Evolutionary conservation across 2,113 vertebrate genomes (phyloP).

Genomic region (Rhinopithecus roxellana): DNA sequence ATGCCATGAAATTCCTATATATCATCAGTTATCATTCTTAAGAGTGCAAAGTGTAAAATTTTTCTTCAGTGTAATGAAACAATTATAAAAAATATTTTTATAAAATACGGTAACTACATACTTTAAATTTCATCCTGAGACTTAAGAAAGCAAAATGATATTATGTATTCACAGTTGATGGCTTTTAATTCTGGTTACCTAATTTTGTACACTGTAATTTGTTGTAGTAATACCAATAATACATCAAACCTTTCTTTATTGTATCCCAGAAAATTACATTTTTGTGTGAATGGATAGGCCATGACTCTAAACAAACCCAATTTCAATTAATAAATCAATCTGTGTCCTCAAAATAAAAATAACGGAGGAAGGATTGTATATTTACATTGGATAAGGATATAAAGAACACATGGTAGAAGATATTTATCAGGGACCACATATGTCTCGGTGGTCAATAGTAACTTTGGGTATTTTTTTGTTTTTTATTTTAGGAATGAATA

Average conservation of each 20-base stretch:
- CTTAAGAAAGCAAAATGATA: background rate
- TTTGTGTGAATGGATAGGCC: background rate
- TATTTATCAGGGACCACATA: background rate
- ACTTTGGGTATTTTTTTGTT: background rate
- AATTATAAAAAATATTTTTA: constrained; percentile 18
- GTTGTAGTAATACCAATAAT: background rate
- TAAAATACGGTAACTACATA: background rate
- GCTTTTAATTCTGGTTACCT: background rate
- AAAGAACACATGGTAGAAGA: background rate
- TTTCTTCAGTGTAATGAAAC: background rate
- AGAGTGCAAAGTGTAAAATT: background rate
- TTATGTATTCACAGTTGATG: background rate
- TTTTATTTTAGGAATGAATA: background rate
- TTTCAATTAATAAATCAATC: constrained; percentile 33
- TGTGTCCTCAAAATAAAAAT: background rate
- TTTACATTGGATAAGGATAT: background rate
- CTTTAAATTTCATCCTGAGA: background rate
- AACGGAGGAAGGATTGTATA: background rate
- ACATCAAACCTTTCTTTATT: background rate
- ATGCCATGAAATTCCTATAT: background rate
- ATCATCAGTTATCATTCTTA: background rate
- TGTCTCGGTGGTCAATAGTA: background rate
- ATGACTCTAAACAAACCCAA: background rate
- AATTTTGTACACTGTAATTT: background rate
- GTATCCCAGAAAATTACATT: background rate